Evolutionary conservation across 2,888 invertebrate genomes (phyloP), one percentile per base, ranked within the genome.

Genomic region (Margaritifera margaritifera): DNA sequence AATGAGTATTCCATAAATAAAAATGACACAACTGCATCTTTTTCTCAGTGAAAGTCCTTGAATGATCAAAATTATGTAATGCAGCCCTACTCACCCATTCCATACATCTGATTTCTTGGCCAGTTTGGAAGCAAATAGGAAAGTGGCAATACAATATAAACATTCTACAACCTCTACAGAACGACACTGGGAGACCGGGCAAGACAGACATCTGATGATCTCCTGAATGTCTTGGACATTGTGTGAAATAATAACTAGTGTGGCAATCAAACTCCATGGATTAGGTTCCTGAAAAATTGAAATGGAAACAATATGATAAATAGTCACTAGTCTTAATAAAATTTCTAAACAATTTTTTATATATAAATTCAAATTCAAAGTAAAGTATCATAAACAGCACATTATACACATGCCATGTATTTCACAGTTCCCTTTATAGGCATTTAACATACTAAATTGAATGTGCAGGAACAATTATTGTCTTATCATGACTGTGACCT

Each of bases 61-160:
- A 0, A 11, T 8, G 8, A 8, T 31, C 1, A 31, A 31, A 31
- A 31, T 31, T 31, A 31, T 15, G 42, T 42, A 42, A 42, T 3
- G 15, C 15, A 42, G 42, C 15, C 42, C 11, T 54, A 67, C 78
- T 70, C 69, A 87, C 86, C 85, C 82, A 77, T 79, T 84, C 84
- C 85, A 86, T 1, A 84, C 75, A 71, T 80, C 82, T 61, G 60
- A 59, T 52, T 42, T 62, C 56, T 74, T 73, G 18, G 69, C 68
- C 22, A 74, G 70, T 53, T 83, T 84, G 75, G 86, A 84, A 6
- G 71, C 74, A 55, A 74, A 75, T 51, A 87, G 75, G 64, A 86
- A 81, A 6, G 84, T 78, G 11, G 85, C 83, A 20, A 87, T 79
- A 71, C 84, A 84, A 77, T 88, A 88, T 57, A 87, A 72, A 72